Base-by-base conservation (phyloP, 2,888 invertebrate species). In the Chrysolina haemoptera region DNA sequence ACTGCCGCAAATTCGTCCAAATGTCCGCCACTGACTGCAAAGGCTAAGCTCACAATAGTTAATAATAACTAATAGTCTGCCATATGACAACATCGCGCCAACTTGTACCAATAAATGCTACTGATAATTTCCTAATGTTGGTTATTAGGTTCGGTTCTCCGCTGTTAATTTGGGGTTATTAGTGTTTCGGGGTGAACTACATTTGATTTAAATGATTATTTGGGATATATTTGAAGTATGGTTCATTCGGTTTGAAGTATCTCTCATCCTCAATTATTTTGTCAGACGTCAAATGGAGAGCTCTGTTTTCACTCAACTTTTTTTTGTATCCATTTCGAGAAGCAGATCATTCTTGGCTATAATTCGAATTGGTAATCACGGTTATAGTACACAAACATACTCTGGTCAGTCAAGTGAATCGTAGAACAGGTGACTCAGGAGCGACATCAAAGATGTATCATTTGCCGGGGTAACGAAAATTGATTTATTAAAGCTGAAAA, bases 1-100 rank as follows among this genome's bases (percentile, higher is more conserved):
- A 84, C 84, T 85, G 85, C 81, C 84, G 78, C 80, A 81, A 78
- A 81, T 78, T 79, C 76, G 79, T 79, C 76, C 79, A 78, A 72
- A 77, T 79, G 76, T 72, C 73, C 75, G 71, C 75, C 76, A 76
- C 78, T 78, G 76, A 59, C 70, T 70, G 40, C 27, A 63, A 55
- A 71, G 69, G 53, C 46, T 48, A 68, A 40, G 10, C 59, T 59
- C 71, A 62, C 71, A 71, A 62, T 74, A 74, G 68, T 75, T 74
- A 75, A 70, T 76, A 74, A 71, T 73, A 75, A 76, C 75, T 80
- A 80, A 81, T 77, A 77, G 80, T 71, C 50, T 71, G 75, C 81
- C 81, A 81, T 80, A 79, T 80, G 80, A 81, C 80, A 79, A 79
- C 75, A 79, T 77, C 73, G 73, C 76, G 75, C 71, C 76, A 55